phyloP scores from a whole-genome alignment of 1,140 invertebrate species.

The Bombus breviceps region DNA sequence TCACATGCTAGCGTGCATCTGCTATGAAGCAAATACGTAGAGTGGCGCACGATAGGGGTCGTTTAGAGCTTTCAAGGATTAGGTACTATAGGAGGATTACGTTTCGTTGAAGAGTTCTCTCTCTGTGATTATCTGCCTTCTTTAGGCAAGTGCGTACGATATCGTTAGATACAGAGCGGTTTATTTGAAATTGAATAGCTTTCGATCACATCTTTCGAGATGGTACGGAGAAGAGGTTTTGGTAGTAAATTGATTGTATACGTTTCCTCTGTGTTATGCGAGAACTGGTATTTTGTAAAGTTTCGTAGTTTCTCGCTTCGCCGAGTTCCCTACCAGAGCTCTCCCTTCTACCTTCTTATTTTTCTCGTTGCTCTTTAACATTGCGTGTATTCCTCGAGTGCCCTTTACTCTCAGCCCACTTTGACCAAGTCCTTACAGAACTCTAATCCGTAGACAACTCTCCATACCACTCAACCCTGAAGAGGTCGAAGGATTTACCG shows the following conservation, averaged over 20 bases:
- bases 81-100: neutral
- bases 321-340: neutral
- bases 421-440: slow-evolving; percentile 61
- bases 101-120: neutral
- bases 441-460: slow-evolving; percentile 71
- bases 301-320: neutral
- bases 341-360: slow-evolving; percentile 37
- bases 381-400: slow-evolving; percentile 57
- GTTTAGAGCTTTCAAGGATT: slow-evolving; percentile 17
- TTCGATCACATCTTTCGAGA: neutral
- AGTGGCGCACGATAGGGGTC: neutral
- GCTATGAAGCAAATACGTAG: neutral
- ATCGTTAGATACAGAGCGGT: no score
- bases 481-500: slow-evolving; percentile 67
- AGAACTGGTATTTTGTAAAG: neutral
- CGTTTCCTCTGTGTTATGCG: no score
- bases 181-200: neutral
- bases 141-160: no score
- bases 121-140: neutral
- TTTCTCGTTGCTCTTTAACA: slow-evolving; percentile 53
- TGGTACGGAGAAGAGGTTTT: neutral
- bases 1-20: neutral
- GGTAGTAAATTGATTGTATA: no score
- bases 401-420: slow-evolving; percentile 55
- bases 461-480: slow-evolving; percentile 61